These are phyloP conservation scores for Hippolais icterina DNA, from an alignment of 2,113 vertebrate species.

Conservation along the genomic window DNA sequence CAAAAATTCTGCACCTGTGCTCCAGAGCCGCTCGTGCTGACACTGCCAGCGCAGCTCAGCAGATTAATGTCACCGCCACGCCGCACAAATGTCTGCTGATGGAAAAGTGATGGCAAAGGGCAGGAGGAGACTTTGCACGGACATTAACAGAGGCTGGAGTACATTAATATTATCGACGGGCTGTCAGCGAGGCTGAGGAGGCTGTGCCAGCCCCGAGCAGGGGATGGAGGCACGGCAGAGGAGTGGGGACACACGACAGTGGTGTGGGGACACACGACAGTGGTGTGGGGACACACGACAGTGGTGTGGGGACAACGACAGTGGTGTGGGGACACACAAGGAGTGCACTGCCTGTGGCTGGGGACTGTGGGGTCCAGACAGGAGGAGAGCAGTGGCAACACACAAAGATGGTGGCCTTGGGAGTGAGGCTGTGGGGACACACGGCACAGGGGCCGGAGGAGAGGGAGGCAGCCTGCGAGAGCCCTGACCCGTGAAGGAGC, in stretches of 20 bases:
- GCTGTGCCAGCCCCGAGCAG: background rate
- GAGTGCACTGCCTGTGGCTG: accelerated
- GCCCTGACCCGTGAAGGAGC: slow-evolving; percentile 25
- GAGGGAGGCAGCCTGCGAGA: background rate
- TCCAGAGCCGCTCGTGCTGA: accelerated
- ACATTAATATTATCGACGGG: background rate
- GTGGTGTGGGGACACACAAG: accelerated
- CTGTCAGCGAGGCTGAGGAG: background rate
- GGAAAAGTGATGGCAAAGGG: background rate
- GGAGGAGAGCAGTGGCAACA: background rate
- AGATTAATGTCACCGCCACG: accelerated
- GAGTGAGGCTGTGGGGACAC: background rate
- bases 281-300: accelerated
- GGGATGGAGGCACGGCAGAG: accelerated
- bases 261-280: accelerated
- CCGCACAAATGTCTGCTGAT: accelerated
- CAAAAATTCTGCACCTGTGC: background rate
- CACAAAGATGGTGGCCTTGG: background rate
- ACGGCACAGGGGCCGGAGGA: background rate
- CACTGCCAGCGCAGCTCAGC: background rate
- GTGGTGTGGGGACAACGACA: accelerated
- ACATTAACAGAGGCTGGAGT: background rate
- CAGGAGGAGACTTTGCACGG: background rate
- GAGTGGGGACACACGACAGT: accelerated
- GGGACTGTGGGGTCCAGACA: accelerated